Evolutionary conservation across 2,113 vertebrate genomes (phyloP).

Genomic region (Callospermophilus lateralis): DNA sequence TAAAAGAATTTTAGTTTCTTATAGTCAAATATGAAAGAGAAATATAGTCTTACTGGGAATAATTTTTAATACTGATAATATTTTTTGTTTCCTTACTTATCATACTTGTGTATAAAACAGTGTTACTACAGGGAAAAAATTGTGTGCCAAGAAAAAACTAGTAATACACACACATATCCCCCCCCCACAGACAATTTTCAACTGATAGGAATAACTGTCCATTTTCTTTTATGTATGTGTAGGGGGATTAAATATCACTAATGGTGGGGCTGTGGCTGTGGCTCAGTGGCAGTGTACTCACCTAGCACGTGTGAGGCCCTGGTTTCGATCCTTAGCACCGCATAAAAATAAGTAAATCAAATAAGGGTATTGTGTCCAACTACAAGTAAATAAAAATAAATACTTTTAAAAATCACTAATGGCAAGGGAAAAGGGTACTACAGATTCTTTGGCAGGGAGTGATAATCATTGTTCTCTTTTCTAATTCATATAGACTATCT

Average conservation of each 20-base stretch:
- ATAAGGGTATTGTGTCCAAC: no score
- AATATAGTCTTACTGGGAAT: slow-evolving; percentile 28
- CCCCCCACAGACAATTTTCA: neutral
- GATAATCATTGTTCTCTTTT: neutral
- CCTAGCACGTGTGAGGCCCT: no score
- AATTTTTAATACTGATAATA: neutral
- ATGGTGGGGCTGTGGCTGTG: no score
- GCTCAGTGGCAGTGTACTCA: no score
- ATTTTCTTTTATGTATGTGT: neutral
- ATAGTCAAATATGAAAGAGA: slow-evolving; percentile 67
- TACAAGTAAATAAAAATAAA: no score
- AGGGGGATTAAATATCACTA: neutral
- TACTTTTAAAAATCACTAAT: neutral
- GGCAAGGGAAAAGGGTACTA: neutral
- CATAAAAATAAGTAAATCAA: no score
- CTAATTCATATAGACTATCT: neutral
- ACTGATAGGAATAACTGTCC: neutral
- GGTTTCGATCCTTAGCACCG: no score
- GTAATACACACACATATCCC: neutral
- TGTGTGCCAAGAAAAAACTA: neutral
- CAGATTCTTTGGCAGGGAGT: neutral
- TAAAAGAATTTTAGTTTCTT: slow-evolving; percentile 51
- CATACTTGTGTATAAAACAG: neutral
- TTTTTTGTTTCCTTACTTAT: slow-evolving; percentile 30
- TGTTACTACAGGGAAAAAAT: neutral